These are phyloP conservation scores for Gisinianus flammeolus DNA, from an alignment of 2,888 invertebrate genomes.

Conservation along the genomic window DNA sequence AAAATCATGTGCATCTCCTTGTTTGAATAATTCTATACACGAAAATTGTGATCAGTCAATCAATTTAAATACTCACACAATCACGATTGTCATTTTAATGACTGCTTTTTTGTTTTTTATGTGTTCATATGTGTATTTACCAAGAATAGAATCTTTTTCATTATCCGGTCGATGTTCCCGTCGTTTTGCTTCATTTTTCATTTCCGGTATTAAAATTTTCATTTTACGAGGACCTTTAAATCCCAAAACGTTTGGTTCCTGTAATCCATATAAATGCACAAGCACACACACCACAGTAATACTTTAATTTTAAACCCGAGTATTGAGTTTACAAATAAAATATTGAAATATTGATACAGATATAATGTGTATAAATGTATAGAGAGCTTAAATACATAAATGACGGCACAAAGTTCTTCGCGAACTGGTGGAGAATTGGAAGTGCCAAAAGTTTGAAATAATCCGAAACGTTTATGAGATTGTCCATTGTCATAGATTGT, in stretches of 20 bases:
- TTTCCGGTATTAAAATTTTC: conserved; percentile 96
- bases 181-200: conserved; percentile 87
- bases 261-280: conserved; percentile 59
- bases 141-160: conserved; percentile 80
- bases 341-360: not conserved
- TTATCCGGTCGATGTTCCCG: conserved; percentile 85
- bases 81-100: too few relatives aligned
- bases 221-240: conserved; percentile 99
- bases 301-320: too few relatives aligned
- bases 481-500: conserved; percentile 93
- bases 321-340: not conserved
- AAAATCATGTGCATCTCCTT: conserved; percentile 76
- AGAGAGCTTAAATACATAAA: conserved; percentile 81
- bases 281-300: too few relatives aligned
- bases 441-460: conserved; percentile 17
- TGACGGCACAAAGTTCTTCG: conserved; percentile 89
- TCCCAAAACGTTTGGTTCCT: conserved; percentile 98
- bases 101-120: too few relatives aligned
- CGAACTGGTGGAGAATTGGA: conserved; percentile 62
- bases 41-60: too few relatives aligned
- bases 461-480: conserved; percentile 40
- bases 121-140: conserved; percentile 63
- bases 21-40: conserved; percentile 37
- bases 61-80: too few relatives aligned
- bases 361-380: too few relatives aligned